Conservation (phyloP, 2,797 vertebrate genomes). For the Sandelia bainsii region DNA sequence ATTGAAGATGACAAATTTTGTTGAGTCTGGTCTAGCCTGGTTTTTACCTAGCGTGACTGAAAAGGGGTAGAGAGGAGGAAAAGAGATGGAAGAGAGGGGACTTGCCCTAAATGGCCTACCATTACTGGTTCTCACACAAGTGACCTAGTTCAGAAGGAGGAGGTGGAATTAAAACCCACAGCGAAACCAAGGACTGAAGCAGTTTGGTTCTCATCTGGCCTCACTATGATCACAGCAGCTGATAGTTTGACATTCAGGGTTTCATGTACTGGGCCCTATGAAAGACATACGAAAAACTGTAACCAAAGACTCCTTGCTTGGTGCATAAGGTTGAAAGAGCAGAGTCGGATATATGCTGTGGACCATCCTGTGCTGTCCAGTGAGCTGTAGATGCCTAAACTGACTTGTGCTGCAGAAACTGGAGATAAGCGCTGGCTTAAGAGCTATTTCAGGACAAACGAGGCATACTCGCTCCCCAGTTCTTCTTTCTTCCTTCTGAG, state of each 20-base stretch:
- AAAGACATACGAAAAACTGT: slow-evolving; percentile 28
- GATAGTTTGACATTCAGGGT: slow-evolving; percentile 50
- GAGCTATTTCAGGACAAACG: slow-evolving; percentile 56
- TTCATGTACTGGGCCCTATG: slow-evolving; percentile 18
- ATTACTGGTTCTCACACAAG: slow-evolving; percentile 31
- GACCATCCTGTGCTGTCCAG: slow-evolving; percentile 42
- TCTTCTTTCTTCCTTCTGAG: slow-evolving; percentile 10
- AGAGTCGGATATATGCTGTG: slow-evolving; percentile 35
- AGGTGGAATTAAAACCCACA: slow-evolving; percentile 44
- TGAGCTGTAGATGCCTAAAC: slow-evolving; percentile 50
- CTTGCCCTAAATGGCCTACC: slow-evolving; percentile 19
- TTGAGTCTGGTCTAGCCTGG: background rate
- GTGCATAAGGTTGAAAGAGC: slow-evolving; percentile 41
- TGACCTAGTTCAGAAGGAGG: slow-evolving; percentile 44
- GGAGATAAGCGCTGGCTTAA: slow-evolving; percentile 55
- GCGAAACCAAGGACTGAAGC: slow-evolving; percentile 13
- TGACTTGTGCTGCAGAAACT: slow-evolving; percentile 45
- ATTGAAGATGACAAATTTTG: background rate
- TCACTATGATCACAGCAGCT: slow-evolving; percentile 19
- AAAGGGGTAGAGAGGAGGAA: slow-evolving; percentile 7
- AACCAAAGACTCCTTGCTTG: slow-evolving; percentile 35
- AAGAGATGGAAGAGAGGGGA: slow-evolving; percentile 6
- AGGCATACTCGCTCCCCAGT: slow-evolving; percentile 16
- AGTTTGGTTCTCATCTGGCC: slow-evolving; percentile 45
- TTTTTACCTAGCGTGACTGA: slow-evolving; percentile 9